These are phyloP conservation scores for Neodiprion lecontei DNA, from an alignment of 1,140 invertebrate species.

Conservation along the genomic window DNA sequence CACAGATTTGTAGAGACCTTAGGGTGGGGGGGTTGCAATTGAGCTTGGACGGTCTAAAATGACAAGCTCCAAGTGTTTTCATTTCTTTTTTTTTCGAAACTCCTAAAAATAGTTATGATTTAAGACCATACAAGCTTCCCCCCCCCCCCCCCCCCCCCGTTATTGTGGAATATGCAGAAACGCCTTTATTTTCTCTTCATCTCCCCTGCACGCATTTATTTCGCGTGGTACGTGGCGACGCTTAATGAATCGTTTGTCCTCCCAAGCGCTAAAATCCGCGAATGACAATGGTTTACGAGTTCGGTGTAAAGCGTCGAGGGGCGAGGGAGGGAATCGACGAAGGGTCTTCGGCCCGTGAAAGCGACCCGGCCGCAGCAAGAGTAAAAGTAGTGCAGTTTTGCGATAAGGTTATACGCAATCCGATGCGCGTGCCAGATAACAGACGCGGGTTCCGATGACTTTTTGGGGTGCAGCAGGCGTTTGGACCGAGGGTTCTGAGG, in stretches of 20 bases:
- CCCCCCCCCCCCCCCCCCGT: too few species aligned
- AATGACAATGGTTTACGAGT: background rate
- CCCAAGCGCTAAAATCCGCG: background rate
- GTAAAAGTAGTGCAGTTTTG: slow-evolving; percentile 5
- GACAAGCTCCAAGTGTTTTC: too few species aligned
- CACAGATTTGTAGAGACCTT: too few species aligned
- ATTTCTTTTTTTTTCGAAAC: too few species aligned
- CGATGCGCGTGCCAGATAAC: slow-evolving; percentile 6
- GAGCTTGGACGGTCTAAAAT: too few species aligned
- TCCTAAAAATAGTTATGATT: too few species aligned
- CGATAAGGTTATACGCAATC: slow-evolving; percentile 3
- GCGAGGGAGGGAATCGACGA: background rate
- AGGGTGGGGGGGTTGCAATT: too few species aligned
- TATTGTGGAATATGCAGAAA: too few species aligned
- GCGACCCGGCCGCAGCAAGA: background rate
- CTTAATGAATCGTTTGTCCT: background rate
- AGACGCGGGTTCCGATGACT: background rate
- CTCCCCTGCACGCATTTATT: too few species aligned
- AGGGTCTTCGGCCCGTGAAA: background rate
- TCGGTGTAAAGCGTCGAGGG: background rate
- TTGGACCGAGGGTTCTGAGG: background rate
- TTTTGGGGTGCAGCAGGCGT: background rate
- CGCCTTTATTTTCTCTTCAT: too few species aligned
- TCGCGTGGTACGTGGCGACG: background rate
- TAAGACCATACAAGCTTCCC: too few species aligned